A percentile compares a stretch with the other conserved stretches of the same genome.
These are phyloP conservation scores for Garra rufa DNA, from an alignment of 2,113 vertebrate genomes.

Conservation along the genomic window DNA sequence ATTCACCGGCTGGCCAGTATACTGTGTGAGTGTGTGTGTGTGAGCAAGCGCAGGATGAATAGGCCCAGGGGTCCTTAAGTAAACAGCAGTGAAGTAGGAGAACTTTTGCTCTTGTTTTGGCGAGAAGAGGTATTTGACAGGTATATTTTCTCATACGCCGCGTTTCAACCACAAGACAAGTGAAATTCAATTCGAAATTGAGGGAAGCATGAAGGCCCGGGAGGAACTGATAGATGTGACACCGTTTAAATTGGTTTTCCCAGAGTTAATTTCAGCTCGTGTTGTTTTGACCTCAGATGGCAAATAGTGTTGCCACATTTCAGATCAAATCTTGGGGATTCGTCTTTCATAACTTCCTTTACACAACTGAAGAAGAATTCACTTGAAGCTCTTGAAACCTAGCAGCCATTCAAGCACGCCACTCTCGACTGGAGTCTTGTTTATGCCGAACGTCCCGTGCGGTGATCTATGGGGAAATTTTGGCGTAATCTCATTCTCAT, in stretches of 20 bases:
- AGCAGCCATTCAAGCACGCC: neutral
- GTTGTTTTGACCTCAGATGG: slow-evolving; percentile 27
- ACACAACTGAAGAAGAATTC: neutral
- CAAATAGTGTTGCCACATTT: neutral
- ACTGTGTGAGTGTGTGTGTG: neutral
- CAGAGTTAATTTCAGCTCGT: neutral
- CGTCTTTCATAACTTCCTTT: slow-evolving; percentile 1
- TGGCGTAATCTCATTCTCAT: slow-evolving; percentile 13
- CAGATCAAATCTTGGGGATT: neutral
- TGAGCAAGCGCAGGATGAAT: slow-evolving; percentile 28
- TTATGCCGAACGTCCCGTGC: neutral
- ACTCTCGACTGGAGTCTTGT: neutral
- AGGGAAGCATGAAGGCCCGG: neutral
- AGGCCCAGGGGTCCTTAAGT: slow-evolving; percentile 38
- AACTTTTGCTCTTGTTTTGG: slow-evolving; percentile 24
- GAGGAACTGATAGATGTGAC: slow-evolving; percentile 20
- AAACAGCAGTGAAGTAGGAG: slow-evolving; percentile 47
- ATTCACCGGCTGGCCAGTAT: slow-evolving; percentile 45
- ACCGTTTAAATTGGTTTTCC: slow-evolving; percentile 13
- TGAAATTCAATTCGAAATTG: slow-evolving; percentile 8
- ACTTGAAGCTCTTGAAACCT: neutral
- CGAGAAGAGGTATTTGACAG: neutral
- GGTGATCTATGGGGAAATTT: neutral
- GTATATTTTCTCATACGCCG: neutral
- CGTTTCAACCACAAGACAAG: neutral